Evolutionary conservation across 2,113 vertebrate species (phyloP).

Genomic region (Tringa solitaria): DNA sequence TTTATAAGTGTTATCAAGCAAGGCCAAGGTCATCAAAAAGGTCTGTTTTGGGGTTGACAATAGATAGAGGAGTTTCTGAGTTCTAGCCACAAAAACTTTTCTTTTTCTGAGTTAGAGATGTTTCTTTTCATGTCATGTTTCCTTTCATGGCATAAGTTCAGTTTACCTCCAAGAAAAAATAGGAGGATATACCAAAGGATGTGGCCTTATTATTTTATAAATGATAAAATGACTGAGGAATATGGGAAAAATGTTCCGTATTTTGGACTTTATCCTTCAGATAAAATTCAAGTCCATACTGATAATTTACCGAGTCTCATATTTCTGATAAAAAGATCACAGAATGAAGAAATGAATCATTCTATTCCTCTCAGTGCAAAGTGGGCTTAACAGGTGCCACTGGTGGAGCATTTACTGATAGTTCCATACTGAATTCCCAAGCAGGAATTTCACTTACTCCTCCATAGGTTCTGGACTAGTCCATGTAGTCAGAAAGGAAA

Average conservation of each 20-base stretch:
- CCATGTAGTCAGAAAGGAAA: not conserved
- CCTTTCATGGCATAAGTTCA: not conserved
- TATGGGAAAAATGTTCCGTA: not conserved
- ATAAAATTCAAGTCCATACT: not conserved
- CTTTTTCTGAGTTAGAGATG: not conserved
- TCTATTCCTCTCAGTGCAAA: not conserved
- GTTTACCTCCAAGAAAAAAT: not conserved
- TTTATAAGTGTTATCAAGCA: not conserved
- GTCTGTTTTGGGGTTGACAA: not conserved
- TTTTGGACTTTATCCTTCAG: not conserved
- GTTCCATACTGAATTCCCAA: not conserved
- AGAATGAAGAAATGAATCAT: not conserved
- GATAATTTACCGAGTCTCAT: not conserved
- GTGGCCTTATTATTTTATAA: not conserved
- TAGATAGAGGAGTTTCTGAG: not conserved
- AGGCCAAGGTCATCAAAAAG: not conserved
- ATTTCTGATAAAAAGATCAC: not conserved
- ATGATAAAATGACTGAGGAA: not conserved
- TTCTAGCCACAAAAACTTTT: not conserved
- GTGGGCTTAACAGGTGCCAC: not conserved
- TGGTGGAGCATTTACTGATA: not conserved
- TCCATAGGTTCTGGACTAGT: not conserved
- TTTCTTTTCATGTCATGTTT: not conserved
- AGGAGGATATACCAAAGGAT: not conserved
- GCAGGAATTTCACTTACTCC: not conserved